These are phyloP conservation scores for Arge pagana DNA, from an alignment of 2,888 invertebrate genomes.

Conservation along the genomic window DNA sequence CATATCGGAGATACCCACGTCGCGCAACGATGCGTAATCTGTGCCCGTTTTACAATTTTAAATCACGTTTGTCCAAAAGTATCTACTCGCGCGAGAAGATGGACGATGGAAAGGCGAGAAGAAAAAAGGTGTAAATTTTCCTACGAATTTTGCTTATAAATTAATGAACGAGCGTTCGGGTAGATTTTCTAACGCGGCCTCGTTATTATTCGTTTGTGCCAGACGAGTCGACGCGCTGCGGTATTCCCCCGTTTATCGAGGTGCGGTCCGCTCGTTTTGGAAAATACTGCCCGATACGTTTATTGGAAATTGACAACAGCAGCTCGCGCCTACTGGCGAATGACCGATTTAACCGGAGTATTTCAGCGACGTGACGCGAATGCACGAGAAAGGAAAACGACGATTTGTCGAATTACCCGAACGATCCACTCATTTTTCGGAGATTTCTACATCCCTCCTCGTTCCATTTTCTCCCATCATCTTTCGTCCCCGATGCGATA, in stretches of 20 bases:
- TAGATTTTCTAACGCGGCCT: too few relatives aligned
- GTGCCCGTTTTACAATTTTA: too few relatives aligned
- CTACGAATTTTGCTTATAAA: too few relatives aligned
- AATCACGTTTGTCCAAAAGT: too few relatives aligned
- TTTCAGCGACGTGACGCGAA: conserved; percentile 51
- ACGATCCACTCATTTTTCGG: background rate
- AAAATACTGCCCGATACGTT: too few relatives aligned
- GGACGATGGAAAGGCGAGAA: too few relatives aligned
- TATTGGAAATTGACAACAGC: conserved; percentile 35
- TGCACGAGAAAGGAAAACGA: conserved; percentile 40
- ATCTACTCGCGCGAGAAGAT: too few relatives aligned
- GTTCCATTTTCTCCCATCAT: background rate
- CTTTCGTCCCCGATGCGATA: too few relatives aligned
- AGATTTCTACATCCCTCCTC: background rate
- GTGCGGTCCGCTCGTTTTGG: background rate
- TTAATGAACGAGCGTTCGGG: too few relatives aligned
- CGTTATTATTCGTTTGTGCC: too few relatives aligned
- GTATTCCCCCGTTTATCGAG: background rate
- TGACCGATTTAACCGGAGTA: conserved; percentile 46
- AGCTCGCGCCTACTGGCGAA: conserved; percentile 30
- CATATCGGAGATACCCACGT: background rate
- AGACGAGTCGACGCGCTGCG: background rate
- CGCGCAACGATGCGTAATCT: background rate
- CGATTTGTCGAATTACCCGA: conserved; percentile 24
- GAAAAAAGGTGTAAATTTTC: too few relatives aligned